These are phyloP conservation scores for Megalops atlanticus DNA, from an alignment of 2,113 vertebrate genomes.

Conservation along the genomic window DNA sequence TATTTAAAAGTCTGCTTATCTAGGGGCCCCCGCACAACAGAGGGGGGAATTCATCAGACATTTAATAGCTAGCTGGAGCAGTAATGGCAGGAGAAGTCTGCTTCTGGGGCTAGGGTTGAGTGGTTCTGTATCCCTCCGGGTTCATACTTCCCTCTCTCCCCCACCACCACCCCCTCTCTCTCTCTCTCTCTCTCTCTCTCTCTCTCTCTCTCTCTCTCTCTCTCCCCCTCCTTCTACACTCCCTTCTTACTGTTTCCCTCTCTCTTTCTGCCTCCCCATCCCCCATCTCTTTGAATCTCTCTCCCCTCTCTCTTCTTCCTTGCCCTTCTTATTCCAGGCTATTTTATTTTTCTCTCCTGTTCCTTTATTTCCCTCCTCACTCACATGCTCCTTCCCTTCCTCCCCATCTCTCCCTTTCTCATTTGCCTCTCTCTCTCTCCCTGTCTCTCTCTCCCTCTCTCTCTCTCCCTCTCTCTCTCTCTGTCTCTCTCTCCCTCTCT, in stretches of 20 bases:
- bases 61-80: not conserved
- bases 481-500: not conserved
- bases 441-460: not conserved
- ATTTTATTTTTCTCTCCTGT: constrained; percentile 13
- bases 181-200: not conserved
- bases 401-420: not conserved
- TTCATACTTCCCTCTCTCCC: too few relatives aligned
- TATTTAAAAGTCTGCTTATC: too few relatives aligned
- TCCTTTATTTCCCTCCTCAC: not conserved
- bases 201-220: not conserved
- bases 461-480: not conserved
- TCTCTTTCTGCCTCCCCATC: not conserved
- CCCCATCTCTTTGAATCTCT: not conserved
- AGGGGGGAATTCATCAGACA: not conserved
- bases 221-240: not conserved
- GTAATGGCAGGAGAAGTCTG: not conserved
- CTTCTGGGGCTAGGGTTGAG: not conserved
- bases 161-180: not conserved
- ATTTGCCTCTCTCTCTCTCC: too few relatives aligned
- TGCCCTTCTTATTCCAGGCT: not conserved
- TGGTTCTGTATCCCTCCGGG: not conserved
- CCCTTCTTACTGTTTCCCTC: not conserved
- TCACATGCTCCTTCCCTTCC: constrained; percentile 29
- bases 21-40: not conserved
- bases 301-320: not conserved